Conservation (phyloP, 2,797 vertebrate species). For the Sardinella longiceps region DNA sequence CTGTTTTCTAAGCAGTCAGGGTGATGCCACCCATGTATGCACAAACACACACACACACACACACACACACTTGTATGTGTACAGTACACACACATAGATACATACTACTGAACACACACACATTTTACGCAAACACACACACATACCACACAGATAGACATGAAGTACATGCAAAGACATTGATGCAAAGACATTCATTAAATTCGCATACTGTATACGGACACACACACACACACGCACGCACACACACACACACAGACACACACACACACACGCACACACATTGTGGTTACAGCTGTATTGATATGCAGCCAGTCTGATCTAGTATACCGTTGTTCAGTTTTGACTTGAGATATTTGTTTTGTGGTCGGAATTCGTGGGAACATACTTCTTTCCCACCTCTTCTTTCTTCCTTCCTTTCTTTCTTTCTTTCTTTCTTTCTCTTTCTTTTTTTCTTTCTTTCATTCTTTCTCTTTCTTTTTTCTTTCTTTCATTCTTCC, state of each 20-base stretch:
- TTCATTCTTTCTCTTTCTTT: no score
- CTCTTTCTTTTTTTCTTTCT: background rate
- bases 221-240: background rate
- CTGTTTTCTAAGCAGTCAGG: background rate
- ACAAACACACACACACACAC: background rate
- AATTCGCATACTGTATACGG: no score
- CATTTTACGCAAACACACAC: background rate
- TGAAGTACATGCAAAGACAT: no score
- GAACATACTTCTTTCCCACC: background rate
- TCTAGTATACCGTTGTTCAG: background rate
- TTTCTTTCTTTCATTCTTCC: no score
- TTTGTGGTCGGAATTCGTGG: background rate
- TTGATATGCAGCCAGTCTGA: background rate
- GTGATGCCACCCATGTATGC: background rate
- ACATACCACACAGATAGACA: no score
- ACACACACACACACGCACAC: background rate
- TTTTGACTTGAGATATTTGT: background rate
- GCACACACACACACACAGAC: background rate
- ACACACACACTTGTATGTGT: background rate
- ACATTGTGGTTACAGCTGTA: background rate
- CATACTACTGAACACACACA: no score
- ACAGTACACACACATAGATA: background rate
- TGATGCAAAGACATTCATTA: no score
- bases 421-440: no score
- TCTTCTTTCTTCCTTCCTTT: background rate